These are phyloP conservation scores for Amphimedon queenslandica DNA, from an alignment of 37 sponge, comb jelly and placozoan species.

Conservation along the genomic window DNA sequence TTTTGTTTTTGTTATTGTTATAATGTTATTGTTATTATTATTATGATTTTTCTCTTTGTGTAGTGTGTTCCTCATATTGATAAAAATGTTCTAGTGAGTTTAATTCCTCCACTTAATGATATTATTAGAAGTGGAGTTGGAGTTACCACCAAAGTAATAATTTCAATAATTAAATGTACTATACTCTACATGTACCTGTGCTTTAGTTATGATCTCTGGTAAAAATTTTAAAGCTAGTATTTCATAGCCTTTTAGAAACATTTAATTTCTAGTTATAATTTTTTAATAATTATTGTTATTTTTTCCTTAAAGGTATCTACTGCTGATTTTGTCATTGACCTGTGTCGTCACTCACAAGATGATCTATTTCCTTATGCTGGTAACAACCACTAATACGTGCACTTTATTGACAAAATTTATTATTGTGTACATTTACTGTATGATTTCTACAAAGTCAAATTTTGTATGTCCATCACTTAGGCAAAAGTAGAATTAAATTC, in stretches of 20 bases:
- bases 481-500: no score
- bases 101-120: conserved; percentile 57
- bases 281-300: neutral
- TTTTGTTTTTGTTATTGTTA: no score
- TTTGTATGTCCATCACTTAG: no score
- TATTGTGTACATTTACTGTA: no score
- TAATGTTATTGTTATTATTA: no score
- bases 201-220: no score
- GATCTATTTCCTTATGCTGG: conserved; percentile 68
- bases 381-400: conserved; percentile 1
- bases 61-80: conserved; percentile 63
- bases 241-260: no score
- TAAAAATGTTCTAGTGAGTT: conserved; percentile 33
- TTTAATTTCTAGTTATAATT: no score
- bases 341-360: conserved; percentile 28
- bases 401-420: neutral
- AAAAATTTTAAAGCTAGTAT: no score
- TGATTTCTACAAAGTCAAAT: no score
- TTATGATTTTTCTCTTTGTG: neutral
- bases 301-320: conserved; percentile 24
- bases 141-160: conserved; percentile 76
- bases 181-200: no score
- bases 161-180: no score
- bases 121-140: conserved; percentile 79
- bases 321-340: conserved; percentile 53